These are phyloP conservation scores for Gobio occitaniae DNA, from an alignment of 2,797 vertebrate species.

Conservation along the genomic window DNA sequence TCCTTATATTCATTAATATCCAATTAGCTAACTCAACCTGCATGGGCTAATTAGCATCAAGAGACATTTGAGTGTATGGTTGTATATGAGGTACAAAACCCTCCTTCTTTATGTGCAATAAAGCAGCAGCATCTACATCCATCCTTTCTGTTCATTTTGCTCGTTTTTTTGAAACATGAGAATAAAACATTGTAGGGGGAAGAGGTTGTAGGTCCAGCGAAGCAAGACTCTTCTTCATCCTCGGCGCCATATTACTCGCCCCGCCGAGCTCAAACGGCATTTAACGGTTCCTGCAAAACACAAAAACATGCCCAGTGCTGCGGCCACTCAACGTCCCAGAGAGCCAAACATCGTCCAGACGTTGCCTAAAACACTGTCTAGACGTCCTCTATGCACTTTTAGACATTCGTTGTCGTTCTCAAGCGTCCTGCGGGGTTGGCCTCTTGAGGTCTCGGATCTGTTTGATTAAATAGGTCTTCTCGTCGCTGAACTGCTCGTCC, in stretches of 20 bases:
- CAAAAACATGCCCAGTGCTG: conserved; percentile 37
- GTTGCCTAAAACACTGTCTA: conserved; percentile 15
- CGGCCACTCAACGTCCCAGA: conserved; percentile 69
- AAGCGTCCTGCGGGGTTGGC: conserved; percentile 87
- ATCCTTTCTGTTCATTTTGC: conserved; percentile 70
- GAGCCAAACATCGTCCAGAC: conserved; percentile 61
- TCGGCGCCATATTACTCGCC: background rate
- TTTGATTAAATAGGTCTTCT: conserved; percentile 96
- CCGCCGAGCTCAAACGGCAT: conserved; percentile 3
- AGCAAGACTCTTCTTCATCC: conserved; percentile 27
- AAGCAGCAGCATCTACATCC: conserved; percentile 86
- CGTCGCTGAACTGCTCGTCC: conserved; percentile 94
- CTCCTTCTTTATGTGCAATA: conserved; percentile 86
- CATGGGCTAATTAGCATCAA: conserved; percentile 47
- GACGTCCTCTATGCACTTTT: background rate
- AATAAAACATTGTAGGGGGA: conserved; percentile 44
- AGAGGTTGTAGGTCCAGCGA: conserved; percentile 53
- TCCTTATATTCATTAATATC: conserved; percentile 15
- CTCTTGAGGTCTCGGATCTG: conserved; percentile 96
- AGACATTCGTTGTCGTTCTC: conserved; percentile 56
- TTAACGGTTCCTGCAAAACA: conserved; percentile 31
- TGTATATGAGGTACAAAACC: conserved; percentile 79
- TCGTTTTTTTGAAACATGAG: conserved; percentile 50
- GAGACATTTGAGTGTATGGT: conserved; percentile 68
- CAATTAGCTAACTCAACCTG: conserved; percentile 1